phyloP scores from a whole-genome alignment of 2,888 invertebrate species.

The Sepiola atlantica region DNA sequence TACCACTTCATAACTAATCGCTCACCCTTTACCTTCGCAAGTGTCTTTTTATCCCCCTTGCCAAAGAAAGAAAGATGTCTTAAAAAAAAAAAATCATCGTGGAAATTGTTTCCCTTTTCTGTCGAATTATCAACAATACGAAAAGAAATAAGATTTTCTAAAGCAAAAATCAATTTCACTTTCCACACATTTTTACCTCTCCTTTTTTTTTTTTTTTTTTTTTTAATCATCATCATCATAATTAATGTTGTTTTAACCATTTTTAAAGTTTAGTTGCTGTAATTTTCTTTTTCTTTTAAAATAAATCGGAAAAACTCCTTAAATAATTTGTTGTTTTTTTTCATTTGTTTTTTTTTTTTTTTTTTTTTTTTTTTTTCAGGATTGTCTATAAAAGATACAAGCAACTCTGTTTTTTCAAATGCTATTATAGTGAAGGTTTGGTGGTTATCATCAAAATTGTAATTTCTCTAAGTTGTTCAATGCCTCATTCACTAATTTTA shows the following conservation, averaged over 20 bases:
- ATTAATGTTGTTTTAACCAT: neutral
- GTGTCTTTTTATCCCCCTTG: neutral
- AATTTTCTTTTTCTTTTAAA: neutral
- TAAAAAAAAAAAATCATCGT: neutral
- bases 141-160: neutral
- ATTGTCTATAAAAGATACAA: too few species aligned
- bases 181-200: neutral
- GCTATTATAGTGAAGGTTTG: too few species aligned
- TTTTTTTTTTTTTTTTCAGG: neutral
- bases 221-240: neutral
- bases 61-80: too few species aligned
- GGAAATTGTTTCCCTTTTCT: neutral
- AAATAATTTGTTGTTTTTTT: neutral
- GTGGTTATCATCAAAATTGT: too few species aligned
- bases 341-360: neutral
- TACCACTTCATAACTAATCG: neutral
- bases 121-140: neutral
- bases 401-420: too few species aligned
- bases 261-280: slow-evolving; percentile 1
- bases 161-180: slow-evolving; percentile 32
- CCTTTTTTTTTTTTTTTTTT: neutral
- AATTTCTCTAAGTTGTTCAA: too few species aligned
- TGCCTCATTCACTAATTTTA: too few species aligned
- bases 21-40: neutral
- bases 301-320: neutral